Evolutionary conservation across 2,888 invertebrate genomes (phyloP).

Genomic region (Petrolisthes cinctipes): DNA sequence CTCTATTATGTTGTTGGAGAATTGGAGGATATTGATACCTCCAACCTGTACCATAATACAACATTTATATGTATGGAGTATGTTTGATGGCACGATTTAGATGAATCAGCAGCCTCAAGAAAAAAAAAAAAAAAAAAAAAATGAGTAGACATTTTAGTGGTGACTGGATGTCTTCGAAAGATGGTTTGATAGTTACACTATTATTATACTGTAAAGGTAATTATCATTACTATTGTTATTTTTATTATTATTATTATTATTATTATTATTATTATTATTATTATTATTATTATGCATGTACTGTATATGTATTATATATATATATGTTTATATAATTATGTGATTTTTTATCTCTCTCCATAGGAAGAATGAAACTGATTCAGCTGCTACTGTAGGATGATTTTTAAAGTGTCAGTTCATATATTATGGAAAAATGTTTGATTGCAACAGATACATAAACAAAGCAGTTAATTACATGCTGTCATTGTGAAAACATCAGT

Average conservation of each 20-base stretch:
- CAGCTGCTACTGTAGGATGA: conserved; percentile 25
- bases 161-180: too few relatives aligned
- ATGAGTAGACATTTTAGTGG: too few relatives aligned
- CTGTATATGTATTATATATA: conserved; percentile 6
- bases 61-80: too few relatives aligned
- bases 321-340: conserved; percentile 4
- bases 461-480: conserved; percentile 29
- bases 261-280: not conserved
- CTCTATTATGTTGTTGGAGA: too few relatives aligned
- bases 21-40: too few relatives aligned
- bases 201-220: too few relatives aligned
- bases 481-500: conserved; percentile 3
- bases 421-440: conserved; percentile 36
- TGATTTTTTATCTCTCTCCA: conserved; percentile 1
- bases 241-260: not conserved
- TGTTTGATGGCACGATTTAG: too few relatives aligned
- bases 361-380: conserved; percentile 31
- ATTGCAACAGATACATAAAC: conserved; percentile 41
- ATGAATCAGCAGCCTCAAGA: too few relatives aligned
- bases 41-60: too few relatives aligned
- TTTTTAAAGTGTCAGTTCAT: not conserved
- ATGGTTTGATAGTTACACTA: too few relatives aligned
- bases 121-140: too few relatives aligned
- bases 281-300: conserved; percentile 2
- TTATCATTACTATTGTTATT: not conserved